Conservation (phyloP, 2,113 vertebrate species). For the Dolichotis patagonum region DNA sequence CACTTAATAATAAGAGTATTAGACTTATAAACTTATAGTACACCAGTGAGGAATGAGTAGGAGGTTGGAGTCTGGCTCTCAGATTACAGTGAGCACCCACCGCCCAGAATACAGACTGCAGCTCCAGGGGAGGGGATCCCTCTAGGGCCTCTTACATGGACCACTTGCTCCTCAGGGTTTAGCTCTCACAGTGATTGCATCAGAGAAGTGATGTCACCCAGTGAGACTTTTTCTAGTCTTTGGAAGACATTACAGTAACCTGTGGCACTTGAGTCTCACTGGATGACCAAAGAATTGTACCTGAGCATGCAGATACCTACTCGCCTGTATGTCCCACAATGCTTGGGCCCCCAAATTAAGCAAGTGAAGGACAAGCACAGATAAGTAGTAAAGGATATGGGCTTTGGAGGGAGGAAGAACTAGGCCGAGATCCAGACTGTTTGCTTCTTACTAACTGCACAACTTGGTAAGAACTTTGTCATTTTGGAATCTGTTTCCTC, state of each 20-base stretch:
- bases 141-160: fast-evolving
- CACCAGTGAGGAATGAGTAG: no score
- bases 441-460: neutral
- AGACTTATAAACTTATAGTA: neutral
- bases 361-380: neutral
- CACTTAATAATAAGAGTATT: neutral
- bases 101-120: neutral
- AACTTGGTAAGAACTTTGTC: neutral
- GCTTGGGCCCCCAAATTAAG: neutral
- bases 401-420: no score
- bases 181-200: neutral
- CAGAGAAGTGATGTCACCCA: neutral
- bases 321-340: no score
- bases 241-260: neutral
- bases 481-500: neutral
- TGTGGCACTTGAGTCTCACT: neutral
- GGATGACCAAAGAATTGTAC: neutral
- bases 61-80: no score
- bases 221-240: neutral
- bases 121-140: neutral
- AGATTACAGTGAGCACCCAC: neutral
- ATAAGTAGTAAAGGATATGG: neutral
- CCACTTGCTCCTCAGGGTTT: neutral
- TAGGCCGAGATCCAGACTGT: neutral
- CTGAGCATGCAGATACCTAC: neutral